Base-by-base conservation (phyloP, 1,140 invertebrate species). In the Cydia strobilella region DNA sequence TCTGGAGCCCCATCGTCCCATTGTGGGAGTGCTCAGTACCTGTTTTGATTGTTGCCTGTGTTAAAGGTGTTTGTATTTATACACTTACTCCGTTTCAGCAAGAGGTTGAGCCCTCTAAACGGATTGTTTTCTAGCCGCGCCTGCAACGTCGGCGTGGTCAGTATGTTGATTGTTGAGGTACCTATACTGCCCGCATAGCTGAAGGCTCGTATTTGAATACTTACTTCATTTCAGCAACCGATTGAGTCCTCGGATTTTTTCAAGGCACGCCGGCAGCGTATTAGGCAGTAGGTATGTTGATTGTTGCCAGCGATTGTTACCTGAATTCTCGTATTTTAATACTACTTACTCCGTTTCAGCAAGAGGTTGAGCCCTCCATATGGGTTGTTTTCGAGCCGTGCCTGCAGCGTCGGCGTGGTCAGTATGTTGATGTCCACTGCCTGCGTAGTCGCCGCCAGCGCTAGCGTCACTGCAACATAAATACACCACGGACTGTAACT, bases 321-420 rank as follows among this genome's bases (percentile, higher is more conserved):
- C n/a, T n/a, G n/a, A n/a, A n/a, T n/a, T n/a, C n/a, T n/a, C n/a
- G n/a, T n/a, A n/a, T n/a, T n/a, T n/a, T n/a, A n/a, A n/a, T n/a
- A n/a, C n/a, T 72, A 83, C 83, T 86, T 78, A 89, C 87, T 84
- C 62, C 83, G 78, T 25, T 82, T 77, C 15, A 81, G 45, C 3
- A 86, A 15, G 23, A 87, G 27, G 65, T 85, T 86, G 48, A 84
- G 79, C 13, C 87, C 87, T 54, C 84, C 86, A 10, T 78, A 78
- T 0, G 79, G 72, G 66, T 87, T 89, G 66, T 80, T 76, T 23
- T 83, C 75, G 0, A 89, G 74, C 3, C 76, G 59, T 1, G 81
- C 75, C 18, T 82, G 83, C 0, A 87, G 35, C 9, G 76, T 76
- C 3, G 79, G 77, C 10, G 73, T 76, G 72, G 86, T 79, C 9